phyloP scores from a whole-genome alignment of 2,888 invertebrate species.

The Ptilodon capucinus region DNA sequence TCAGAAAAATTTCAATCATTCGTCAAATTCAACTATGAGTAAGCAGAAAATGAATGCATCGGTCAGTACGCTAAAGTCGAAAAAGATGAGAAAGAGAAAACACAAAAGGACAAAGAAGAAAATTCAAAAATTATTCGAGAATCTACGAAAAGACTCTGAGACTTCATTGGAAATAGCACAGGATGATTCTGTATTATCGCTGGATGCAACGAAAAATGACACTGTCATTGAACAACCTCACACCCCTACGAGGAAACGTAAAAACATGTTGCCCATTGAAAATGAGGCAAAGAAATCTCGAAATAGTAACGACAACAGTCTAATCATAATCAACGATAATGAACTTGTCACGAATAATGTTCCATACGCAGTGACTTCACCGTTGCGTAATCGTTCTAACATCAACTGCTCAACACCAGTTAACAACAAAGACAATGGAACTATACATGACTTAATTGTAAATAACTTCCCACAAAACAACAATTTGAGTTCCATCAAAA shows the following conservation, averaged over 20 bases:
- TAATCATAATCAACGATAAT: constrained; percentile 45
- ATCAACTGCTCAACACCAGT: constrained; percentile 59
- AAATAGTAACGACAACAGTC: constrained; percentile 15
- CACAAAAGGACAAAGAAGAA: constrained; percentile 16
- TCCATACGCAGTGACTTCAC: constrained; percentile 23
- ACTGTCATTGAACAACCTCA: background rate
- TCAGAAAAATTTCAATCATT: constrained; percentile 38
- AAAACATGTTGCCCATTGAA: background rate
- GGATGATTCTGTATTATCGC: background rate
- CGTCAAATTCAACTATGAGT: constrained; percentile 15
- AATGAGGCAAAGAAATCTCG: constrained; percentile 1
- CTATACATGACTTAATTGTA: constrained; percentile 20
- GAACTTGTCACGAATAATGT: constrained; percentile 29
- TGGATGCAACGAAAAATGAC: constrained; percentile 4
- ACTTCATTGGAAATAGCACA: background rate
- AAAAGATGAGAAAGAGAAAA: constrained; percentile 30
- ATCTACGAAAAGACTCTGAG: constrained; percentile 7
- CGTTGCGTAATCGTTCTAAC: constrained; percentile 25
- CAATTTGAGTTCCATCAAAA: constrained; percentile 18
- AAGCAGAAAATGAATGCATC: constrained; percentile 26
- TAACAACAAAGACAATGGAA: constrained; percentile 11
- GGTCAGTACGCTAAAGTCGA: constrained; percentile 31
- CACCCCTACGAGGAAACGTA: constrained; percentile 23
- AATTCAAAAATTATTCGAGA: constrained; percentile 20
- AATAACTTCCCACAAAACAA: constrained; percentile 26